Base-by-base conservation (phyloP, 2,797 vertebrate genomes). In the Buphagus erythrorhynchus region DNA sequence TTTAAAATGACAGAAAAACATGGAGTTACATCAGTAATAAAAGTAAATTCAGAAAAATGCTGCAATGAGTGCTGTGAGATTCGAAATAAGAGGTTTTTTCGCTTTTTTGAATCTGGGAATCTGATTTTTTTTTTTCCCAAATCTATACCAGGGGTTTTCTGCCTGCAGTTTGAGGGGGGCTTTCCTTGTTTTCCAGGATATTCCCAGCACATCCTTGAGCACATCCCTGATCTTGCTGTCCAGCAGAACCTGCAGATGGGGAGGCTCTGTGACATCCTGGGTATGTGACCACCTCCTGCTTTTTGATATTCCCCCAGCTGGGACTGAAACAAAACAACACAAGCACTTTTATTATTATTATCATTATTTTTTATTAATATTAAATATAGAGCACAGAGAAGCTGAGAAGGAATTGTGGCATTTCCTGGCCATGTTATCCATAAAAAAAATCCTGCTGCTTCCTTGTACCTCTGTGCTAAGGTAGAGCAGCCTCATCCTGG, bases 161-260 rank as follows among this genome's bases (percentile, higher is more conserved):
- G 71, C 17, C 31, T 42, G 7, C 36, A 18, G 33, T 36, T 46
- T 51, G 65, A 14, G 74, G 71, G 54, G 61, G 24, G 19, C 12
- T 94, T 86, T 63, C 9, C 88, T 96, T 98, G 61, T 92, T 87
- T 98, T 95, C 68, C 96, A 99, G 99, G 99, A 14, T 99, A 98
- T 95, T 91, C 98, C 65, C 95, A 98, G n/a, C 38, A 87, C 45
- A 94, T 97, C 93, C 98, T 98, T 74, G 93, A 97, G 87, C 95
- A 91, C 13, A 96, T 98, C 57, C 97, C 94, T 7, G 97, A 98
- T 68, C 98, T 98, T 54, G 82, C 97, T 93, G 63, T 98, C 43
- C 96, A 98, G 25, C 99, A 99, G 98, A 99, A 99, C 86, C 88
- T 95, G 90, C 99, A 99, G 97, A 97, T 99, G 96, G 98, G 98